Evolutionary conservation across 2,113 vertebrate species (phyloP), one percentile per base, ranked within the genome.

Genomic region (Pterocles gutturalis): DNA sequence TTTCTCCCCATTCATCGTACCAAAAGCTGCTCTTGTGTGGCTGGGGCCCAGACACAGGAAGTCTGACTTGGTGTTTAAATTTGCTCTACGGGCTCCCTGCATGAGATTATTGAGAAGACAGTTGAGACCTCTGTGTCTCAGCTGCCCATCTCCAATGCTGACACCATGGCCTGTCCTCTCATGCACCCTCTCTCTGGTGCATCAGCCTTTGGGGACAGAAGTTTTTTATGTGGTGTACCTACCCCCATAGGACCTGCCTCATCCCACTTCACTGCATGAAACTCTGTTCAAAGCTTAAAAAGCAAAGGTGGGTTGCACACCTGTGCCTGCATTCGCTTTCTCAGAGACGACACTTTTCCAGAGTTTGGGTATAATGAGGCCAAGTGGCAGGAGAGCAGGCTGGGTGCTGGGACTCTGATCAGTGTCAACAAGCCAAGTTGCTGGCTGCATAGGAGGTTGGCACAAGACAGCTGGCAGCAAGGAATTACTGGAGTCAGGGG

Each of bases 11-110:
- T 53, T 81, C 77, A 33, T 61, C 41, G n/a, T 33, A 61, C 31
- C 64, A 55, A 34, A 95, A 90, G 22, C 73, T 91, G 64, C 36
- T 89, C 22, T 77, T 34, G 24, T 19, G 69, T 67, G 86, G 71
- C 51, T 75, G 53, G 16, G 34, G 20, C 15, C 20, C 86, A 90
- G 77, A 71, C 41, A 81, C 6, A 26, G 49, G 28, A 66, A 69
- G 46, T 54, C 89, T 81, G 58, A 67, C 72, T 4, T 60, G 65
- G 38, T 75, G 43, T 89, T 87, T 70, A 53, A 75, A 67, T 90
- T 90, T 75, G 43, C 38, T 64, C 38, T 64, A 67, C 0, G 1
- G 76, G 13, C 25, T 94, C 57, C 31, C 34, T 77, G 36, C 8
- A 2, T 34, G 43, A 73, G 33, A 36, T 58, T 66, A 29, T 41